Evolutionary conservation across 2,888 invertebrate species (phyloP).

Genomic region (Boloria euphrosyne): DNA sequence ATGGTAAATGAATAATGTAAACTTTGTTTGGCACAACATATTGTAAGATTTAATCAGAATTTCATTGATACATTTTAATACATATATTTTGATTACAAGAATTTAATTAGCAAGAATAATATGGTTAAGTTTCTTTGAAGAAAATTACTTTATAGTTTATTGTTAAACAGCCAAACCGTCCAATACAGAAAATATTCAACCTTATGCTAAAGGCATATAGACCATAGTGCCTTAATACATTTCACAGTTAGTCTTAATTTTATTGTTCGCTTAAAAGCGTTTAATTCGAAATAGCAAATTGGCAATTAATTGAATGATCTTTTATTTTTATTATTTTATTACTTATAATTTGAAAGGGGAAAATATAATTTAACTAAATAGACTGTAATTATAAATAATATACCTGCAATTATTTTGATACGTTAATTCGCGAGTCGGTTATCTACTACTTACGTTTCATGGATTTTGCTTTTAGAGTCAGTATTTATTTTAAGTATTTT

Average conservation of each 20-base stretch:
- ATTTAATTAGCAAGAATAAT: constrained; percentile 26
- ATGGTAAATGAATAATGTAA: too few relatives aligned
- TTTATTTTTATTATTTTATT: constrained; percentile 6
- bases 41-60: neutral
- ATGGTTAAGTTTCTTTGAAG: constrained; percentile 21
- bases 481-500: too few relatives aligned
- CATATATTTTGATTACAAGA: constrained; percentile 13
- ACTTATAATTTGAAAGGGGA: neutral
- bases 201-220: neutral
- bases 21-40: too few relatives aligned
- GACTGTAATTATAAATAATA: too few relatives aligned
- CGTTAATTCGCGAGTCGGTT: too few relatives aligned
- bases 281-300: constrained; percentile 34
- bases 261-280: constrained; percentile 27
- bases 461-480: too few relatives aligned
- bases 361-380: neutral
- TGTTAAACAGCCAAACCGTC: constrained; percentile 10
- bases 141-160: constrained; percentile 24
- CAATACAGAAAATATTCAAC: neutral
- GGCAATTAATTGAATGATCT: constrained; percentile 20
- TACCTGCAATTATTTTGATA: too few relatives aligned
- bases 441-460: too few relatives aligned
- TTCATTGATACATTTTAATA: neutral
- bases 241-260: constrained; percentile 23
- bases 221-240: neutral